Evolutionary conservation across 1,140 invertebrate species (phyloP).

Genomic region (Drosophila mauritiana): DNA sequence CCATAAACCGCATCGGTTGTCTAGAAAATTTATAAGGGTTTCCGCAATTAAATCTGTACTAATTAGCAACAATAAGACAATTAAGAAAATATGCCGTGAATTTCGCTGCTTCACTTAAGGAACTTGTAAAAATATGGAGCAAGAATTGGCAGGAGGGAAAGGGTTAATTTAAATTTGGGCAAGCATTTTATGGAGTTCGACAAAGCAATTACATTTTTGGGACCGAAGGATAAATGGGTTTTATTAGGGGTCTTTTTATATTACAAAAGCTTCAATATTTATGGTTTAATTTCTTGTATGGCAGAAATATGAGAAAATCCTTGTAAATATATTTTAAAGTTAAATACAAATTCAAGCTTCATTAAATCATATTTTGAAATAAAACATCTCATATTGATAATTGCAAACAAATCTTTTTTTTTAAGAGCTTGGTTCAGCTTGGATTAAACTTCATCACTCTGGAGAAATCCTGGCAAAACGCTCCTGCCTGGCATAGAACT

Average conservation of each 20-base stretch:
- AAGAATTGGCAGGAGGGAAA: slow-evolving; percentile 4
- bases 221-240: no score
- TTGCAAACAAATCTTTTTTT: background rate
- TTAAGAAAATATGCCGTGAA: slow-evolving; percentile 64
- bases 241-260: background rate
- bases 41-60: slow-evolving; percentile 64
- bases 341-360: background rate
- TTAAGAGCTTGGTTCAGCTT: background rate
- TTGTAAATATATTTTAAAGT: no score
- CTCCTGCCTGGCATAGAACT: slow-evolving; percentile 16
- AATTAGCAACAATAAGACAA: slow-evolving; percentile 72
- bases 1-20: slow-evolving; percentile 69
- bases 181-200: slow-evolving; percentile 20
- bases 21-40: slow-evolving; percentile 51
- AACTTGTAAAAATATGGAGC: slow-evolving; percentile 23
- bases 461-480: no score
- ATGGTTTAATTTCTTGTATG: no score
- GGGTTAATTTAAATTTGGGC: slow-evolving; percentile 25
- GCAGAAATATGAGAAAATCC: no score
- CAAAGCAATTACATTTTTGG: slow-evolving; percentile 1
- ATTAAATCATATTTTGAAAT: no score
- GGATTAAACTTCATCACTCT: background rate
- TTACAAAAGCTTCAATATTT: background rate
- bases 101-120: background rate
- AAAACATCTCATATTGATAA: no score